Conservation (phyloP, 2,113 vertebrate genomes). For the Perca schrenkii region DNA sequence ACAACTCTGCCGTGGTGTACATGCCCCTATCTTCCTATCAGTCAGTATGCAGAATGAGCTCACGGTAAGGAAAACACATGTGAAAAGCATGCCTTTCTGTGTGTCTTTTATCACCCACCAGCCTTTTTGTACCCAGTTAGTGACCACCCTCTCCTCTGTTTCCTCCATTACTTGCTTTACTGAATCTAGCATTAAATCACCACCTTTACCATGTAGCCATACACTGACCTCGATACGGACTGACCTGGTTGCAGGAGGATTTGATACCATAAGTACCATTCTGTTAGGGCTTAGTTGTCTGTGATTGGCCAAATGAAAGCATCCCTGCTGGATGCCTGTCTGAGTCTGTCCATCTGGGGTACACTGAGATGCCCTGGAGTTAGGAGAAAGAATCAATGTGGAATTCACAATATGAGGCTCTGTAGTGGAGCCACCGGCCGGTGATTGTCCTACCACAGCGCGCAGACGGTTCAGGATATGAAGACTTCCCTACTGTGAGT, state of each 20-base stretch:
- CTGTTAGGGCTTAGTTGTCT: slow-evolving; percentile 18
- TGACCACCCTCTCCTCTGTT: neutral
- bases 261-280: slow-evolving; percentile 21
- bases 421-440: neutral
- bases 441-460: slow-evolving; percentile 22
- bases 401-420: slow-evolving; percentile 45
- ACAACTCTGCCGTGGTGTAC: slow-evolving; percentile 97
- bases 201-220: neutral
- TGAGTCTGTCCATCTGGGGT: slow-evolving; percentile 12
- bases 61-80: slow-evolving; percentile 87
- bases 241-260: neutral
- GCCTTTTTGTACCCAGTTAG: slow-evolving; percentile 16
- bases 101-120: neutral
- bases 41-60: slow-evolving; percentile 95
- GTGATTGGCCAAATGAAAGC: slow-evolving; percentile 32
- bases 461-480: slow-evolving; percentile 53
- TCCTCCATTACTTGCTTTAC: neutral
- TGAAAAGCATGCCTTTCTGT: neutral
- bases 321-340: slow-evolving; percentile 25
- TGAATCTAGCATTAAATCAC: slow-evolving; percentile 12
- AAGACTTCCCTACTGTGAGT: slow-evolving; percentile 43
- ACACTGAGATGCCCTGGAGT: slow-evolving; percentile 12
- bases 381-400: slow-evolving; percentile 40
- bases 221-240: slow-evolving; percentile 8
- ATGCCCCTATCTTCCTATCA: slow-evolving; percentile 97